phyloP scores from a whole-genome alignment of 1,140 invertebrate genomes.

The Calephelis nemesis region DNA sequence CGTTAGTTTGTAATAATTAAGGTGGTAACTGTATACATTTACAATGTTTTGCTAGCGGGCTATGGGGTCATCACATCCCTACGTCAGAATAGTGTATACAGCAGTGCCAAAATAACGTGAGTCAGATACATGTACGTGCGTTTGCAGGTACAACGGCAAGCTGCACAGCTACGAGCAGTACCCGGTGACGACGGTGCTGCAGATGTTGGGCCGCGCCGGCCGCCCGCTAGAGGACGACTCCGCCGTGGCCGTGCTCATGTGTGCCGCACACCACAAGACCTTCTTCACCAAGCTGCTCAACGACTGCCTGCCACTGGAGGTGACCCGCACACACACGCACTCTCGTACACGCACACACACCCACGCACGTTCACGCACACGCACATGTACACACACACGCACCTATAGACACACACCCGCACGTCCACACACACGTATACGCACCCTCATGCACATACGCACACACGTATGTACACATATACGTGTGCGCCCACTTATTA shows the following conservation, averaged over 20 bases:
- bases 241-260: constrained; percentile 97
- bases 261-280: constrained; percentile 98
- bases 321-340: constrained; percentile 40
- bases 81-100: too few relatives aligned
- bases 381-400: not conserved
- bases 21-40: too few relatives aligned
- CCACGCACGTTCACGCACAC: not conserved
- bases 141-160: constrained; percentile 94
- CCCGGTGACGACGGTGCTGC: constrained; percentile 97
- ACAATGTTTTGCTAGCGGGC: too few relatives aligned
- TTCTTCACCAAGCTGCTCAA: constrained; percentile 99
- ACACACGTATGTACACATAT: not conserved
- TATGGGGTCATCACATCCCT: too few relatives aligned
- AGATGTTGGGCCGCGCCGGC: constrained; percentile 97
- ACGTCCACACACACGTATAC: not conserved
- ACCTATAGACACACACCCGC: not conserved
- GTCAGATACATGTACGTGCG: too few relatives aligned
- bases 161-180: constrained; percentile 97
- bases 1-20: not conserved
- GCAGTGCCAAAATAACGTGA: too few relatives aligned
- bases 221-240: constrained; percentile 95
- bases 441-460: too few relatives aligned
- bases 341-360: not conserved
- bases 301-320: constrained; percentile 98
- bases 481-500: too few relatives aligned